Percentiles rank a stretch among this genome's conserved stretches.
Conservation (phyloP, 53 echinoderm and acorn worm genomes). For the Holothuria scabra region DNA sequence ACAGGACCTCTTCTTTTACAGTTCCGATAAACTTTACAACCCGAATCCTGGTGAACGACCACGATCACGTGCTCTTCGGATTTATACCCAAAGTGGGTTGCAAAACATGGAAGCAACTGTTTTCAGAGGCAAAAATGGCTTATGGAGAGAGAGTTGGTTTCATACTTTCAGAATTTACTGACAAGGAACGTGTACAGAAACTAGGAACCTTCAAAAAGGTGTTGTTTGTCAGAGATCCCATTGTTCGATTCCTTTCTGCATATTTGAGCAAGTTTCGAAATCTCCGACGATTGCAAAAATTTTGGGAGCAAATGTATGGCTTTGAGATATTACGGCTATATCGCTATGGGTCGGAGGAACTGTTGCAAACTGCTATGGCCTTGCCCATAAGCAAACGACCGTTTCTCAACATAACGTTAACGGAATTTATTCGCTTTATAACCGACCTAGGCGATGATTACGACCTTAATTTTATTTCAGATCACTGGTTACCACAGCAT, state of each 20-base stretch:
- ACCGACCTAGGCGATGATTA: conserved; percentile 56
- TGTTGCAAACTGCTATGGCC: not conserved
- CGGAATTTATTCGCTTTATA: conserved; percentile 67
- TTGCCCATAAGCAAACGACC: not conserved
- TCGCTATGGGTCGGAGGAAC: conserved; percentile 42
- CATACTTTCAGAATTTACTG: not conserved
- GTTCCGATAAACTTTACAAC: conserved; percentile 18
- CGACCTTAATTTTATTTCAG: conserved; percentile 50
- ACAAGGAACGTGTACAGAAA: conserved; percentile 27
- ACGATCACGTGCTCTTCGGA: conserved; percentile 70
- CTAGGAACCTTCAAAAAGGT: conserved; percentile 72
- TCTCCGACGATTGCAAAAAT: conserved; percentile 31
- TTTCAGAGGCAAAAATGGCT: not conserved
- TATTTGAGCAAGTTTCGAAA: conserved; percentile 71
- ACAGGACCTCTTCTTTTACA: not conserved
- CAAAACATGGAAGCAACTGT: conserved; percentile 70
- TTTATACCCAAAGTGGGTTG: conserved; percentile 82
- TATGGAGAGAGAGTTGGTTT: not conserved
- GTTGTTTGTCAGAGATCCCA: conserved; percentile 82
- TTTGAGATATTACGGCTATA: conserved; percentile 57
- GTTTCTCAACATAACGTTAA: conserved; percentile 71
- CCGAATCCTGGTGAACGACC: conserved; percentile 75
- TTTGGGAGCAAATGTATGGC: conserved; percentile 70
- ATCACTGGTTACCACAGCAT: conserved; percentile 83
- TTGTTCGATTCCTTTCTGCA: conserved; percentile 70